Conservation (phyloP, 64 coral and sea anemone species). For the Catalaphyllia jardinei region DNA sequence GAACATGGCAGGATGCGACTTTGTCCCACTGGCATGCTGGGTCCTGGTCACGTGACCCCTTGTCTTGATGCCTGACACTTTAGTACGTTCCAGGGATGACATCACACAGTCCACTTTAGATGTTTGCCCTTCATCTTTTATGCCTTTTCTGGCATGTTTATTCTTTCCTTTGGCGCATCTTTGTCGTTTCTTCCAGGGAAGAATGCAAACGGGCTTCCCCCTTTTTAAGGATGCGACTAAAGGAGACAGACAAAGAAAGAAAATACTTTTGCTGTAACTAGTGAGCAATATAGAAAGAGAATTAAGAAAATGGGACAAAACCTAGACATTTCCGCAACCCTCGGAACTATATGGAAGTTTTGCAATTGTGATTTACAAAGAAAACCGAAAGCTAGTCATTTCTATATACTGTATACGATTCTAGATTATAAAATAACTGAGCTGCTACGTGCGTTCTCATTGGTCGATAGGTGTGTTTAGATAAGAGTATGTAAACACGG, state of each 20-base stretch:
- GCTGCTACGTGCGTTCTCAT: no score
- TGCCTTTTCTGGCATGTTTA: not conserved
- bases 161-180: slow-evolving; percentile 1
- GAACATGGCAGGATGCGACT: slow-evolving; percentile 21
- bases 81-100: not conserved
- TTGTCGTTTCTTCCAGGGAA: slow-evolving; percentile 45
- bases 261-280: not conserved
- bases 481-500: no score
- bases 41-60: not conserved
- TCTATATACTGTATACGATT: no score
- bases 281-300: no score
- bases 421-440: no score
- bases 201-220: slow-evolving; percentile 25
- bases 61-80: not conserved
- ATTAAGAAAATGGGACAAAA: no score
- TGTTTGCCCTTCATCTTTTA: not conserved
- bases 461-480: no score
- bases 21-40: slow-evolving; percentile 1
- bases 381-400: no score
- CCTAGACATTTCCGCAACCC: no score
- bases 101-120: slow-evolving; percentile 2
- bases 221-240: slow-evolving; percentile 23
- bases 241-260: not conserved
- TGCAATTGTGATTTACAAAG: no score
- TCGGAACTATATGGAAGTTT: no score